A percentile compares a stretch with the other conserved stretches of the same genome.
Evolutionary conservation across 1,140 invertebrate genomes (phyloP).

Genomic region (Lineus longissimus): DNA sequence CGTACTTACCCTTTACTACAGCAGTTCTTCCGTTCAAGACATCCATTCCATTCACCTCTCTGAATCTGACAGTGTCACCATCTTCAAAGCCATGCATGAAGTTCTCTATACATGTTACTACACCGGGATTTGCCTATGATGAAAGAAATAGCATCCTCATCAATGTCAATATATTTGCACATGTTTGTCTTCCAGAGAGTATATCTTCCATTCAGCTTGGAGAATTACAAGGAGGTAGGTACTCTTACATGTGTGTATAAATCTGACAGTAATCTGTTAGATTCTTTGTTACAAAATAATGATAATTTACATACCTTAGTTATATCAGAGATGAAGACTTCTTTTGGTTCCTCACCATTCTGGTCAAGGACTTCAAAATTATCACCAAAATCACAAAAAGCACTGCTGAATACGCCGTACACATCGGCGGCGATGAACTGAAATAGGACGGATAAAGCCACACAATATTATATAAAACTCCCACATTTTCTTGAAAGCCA

Average conservation of each 20-base stretch:
- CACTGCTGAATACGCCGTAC: constrained; percentile 47
- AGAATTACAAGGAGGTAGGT: no score
- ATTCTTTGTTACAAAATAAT: no score
- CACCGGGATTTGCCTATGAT: constrained; percentile 41
- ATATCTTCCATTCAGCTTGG: no score
- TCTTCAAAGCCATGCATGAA: constrained; percentile 46
- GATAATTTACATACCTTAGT: no score
- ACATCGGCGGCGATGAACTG: constrained; percentile 52
- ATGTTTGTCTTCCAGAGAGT: no score
- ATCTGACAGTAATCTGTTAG: no score
- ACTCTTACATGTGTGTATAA: no score
- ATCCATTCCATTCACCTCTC: constrained; percentile 50
- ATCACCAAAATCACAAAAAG: constrained; percentile 53
- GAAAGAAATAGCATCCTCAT: constrained; percentile 2
- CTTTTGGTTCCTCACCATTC: constrained; percentile 50
- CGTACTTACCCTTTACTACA: constrained; percentile 44
- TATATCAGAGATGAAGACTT: constrained; percentile 46
- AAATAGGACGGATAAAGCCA: constrained; percentile 12
- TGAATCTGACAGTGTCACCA: constrained; percentile 49
- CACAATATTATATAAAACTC: background rate
- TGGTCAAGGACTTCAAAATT: constrained; percentile 50
- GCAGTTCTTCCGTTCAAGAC: constrained; percentile 42
- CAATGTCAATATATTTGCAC: no score
- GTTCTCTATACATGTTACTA: constrained; percentile 46
- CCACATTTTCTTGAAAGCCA: background rate